Conservation (phyloP, 2,113 vertebrate genomes). For the Thunnus maccoyii region DNA sequence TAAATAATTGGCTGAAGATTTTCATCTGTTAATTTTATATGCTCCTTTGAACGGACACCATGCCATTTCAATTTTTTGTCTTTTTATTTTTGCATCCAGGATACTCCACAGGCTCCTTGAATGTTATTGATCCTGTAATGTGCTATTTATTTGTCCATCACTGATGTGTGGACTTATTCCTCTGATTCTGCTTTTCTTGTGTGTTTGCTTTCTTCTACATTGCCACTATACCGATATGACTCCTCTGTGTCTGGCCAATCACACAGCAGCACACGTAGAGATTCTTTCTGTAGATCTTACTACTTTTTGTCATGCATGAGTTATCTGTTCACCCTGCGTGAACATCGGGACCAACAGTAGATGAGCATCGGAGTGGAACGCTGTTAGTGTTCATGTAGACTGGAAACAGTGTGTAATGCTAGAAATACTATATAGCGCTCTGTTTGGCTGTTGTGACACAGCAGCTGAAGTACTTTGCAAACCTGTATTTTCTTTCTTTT, state of each 20-base stretch:
- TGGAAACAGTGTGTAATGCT: constrained; percentile 16
- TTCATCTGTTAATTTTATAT: neutral
- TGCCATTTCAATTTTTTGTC: neutral
- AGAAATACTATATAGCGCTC: constrained; percentile 12
- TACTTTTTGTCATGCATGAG: constrained; percentile 42
- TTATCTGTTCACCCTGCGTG: constrained; percentile 57
- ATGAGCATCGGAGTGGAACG: constrained; percentile 27
- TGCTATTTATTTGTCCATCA: constrained; percentile 73
- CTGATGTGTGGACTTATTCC: constrained; percentile 49
- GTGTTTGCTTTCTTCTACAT: constrained; percentile 43
- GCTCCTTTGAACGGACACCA: neutral
- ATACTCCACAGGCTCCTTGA: constrained; percentile 62
- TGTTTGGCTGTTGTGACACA: constrained; percentile 57
- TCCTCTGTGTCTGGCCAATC: constrained; percentile 19
- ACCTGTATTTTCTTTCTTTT: constrained; percentile 49
- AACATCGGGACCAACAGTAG: constrained; percentile 77
- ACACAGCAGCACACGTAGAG: constrained; percentile 40
- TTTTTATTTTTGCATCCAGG: constrained; percentile 11
- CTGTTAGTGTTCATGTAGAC: constrained; percentile 38
- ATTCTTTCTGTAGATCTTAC: constrained; percentile 39
- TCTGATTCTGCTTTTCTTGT: constrained; percentile 28
- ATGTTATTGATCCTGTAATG: constrained; percentile 74
- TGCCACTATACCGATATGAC: neutral
- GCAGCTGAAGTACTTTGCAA: constrained; percentile 57
- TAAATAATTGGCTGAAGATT: constrained; percentile 2